Evolutionary conservation across 1,140 invertebrate species (phyloP).

Genomic region (Monochamus saltuarius): DNA sequence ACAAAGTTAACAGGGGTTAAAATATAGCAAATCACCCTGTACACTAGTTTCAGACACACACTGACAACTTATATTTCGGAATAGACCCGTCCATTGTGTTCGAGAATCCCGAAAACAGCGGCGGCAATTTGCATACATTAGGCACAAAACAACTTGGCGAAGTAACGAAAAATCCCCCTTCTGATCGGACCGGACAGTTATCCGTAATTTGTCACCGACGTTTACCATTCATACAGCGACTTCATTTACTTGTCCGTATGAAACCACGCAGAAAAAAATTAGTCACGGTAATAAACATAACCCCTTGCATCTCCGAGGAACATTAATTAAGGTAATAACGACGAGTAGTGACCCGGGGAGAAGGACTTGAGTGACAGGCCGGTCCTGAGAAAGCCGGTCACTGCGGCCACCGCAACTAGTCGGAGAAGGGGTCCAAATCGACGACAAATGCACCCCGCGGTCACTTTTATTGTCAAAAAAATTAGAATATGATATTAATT

Average conservation of each 20-base stretch:
- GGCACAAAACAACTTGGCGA: neutral
- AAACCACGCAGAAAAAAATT: constrained; percentile 26
- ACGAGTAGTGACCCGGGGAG: constrained; percentile 4
- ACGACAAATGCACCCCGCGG: no score
- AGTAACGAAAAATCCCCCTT: constrained; percentile 1
- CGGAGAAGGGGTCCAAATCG: neutral
- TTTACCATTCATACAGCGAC: neutral
- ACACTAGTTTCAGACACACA: no score
- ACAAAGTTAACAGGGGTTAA: no score
- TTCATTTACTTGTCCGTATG: constrained; percentile 13
- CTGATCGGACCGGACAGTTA: constrained; percentile 3
- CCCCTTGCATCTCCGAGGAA: constrained; percentile 6
- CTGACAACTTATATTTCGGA: no score
- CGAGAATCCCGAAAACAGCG: no score
- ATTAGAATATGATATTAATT: no score
- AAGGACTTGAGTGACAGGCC: neutral
- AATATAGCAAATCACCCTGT: no score
- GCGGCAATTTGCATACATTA: no score
- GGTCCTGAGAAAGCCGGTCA: constrained; percentile 12
- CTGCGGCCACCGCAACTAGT: constrained; percentile 1
- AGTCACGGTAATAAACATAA: constrained; percentile 24
- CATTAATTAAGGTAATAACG: constrained; percentile 23
- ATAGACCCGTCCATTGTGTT: no score
- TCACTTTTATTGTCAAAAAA: no score
- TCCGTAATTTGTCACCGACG: constrained; percentile 20